phyloP scores from a whole-genome alignment of 2,113 vertebrate genomes.

The Lontra canadensis region DNA sequence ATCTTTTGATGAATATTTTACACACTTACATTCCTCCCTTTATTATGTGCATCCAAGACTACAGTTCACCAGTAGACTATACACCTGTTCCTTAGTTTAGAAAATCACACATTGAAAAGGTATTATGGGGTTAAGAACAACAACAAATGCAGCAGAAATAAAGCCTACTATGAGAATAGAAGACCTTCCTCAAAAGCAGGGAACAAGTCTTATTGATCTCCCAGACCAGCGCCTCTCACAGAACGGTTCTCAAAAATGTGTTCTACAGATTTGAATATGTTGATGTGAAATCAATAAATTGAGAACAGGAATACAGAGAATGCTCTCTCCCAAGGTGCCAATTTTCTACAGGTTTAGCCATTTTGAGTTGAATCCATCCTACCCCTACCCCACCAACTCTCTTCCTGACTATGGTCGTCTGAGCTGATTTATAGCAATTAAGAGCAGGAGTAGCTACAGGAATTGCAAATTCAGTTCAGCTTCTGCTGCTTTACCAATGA shows the following conservation, averaged over 20 bases:
- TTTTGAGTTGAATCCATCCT: background rate
- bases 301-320: constrained; percentile 37
- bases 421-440: background rate
- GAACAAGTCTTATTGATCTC: background rate
- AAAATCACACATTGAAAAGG: background rate
- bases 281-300: constrained; percentile 22
- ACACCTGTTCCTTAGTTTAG: background rate
- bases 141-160: background rate
- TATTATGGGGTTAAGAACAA: background rate
- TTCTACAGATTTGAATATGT: background rate
- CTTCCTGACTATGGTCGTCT: background rate
- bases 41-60: background rate
- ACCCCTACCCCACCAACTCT: background rate
- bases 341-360: background rate
- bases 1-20: background rate
- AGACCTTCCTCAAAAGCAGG: constrained; percentile 13
- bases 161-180: background rate
- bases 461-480: constrained; percentile 1
- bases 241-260: constrained; percentile 27
- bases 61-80: background rate
- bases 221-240: background rate
- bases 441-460: background rate
- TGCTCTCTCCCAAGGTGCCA: background rate
- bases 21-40: background rate
- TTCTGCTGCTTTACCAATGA: constrained; percentile 31